Base-by-base conservation (phyloP, 2,888 invertebrate species). In the Perizoma affinitatum region DNA sequence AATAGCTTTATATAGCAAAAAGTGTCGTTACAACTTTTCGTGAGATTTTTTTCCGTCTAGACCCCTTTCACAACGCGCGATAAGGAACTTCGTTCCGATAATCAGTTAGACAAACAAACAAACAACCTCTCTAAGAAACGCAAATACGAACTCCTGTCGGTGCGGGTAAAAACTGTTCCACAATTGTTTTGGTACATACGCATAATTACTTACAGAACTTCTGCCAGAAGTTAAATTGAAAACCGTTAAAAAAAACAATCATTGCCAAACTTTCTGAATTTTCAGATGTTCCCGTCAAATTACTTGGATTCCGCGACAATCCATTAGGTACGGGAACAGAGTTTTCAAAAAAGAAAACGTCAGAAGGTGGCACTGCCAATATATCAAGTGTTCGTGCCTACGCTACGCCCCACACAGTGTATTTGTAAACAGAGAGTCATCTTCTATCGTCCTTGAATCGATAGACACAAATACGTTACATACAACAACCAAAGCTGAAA, bases 271-370 rank as follows among this genome's bases (percentile, higher is more conserved):
- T 9, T 40, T 5, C n/a, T n/a, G 7, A n/a, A n/a, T 8, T 55
- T 53, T 52, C n/a, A 41, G 53, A 61, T 61, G 53, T 40, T 61
- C 56, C 52, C 44, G 44, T 42, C 10, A 57, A 61, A 57, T 61
- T 49, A 61, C 57, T 53, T 54, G 40, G 49, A 50, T 53, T 49
- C 52, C 50, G 35, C 41, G 53, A 53, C 56, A 48, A 61, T 57
- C 61, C 56, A 56, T 57, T 61, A 22, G 22, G 22, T 22, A 61
- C 53, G 44, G 56, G 72, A 81, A 85, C 79, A 76, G 78, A 76
- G 75, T 82, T 86, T 85, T 84, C 77, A 41, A 42, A 82, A 87
- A 87, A 41, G 22, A 80, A 86, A 86, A 79, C 80, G 85, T 86
- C 86, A 83, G 82, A 71, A 84, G 83, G 84, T 86, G 80, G 82